Evolutionary conservation across 2,888 invertebrate species (phyloP).

Genomic region (Cenopis cana): DNA sequence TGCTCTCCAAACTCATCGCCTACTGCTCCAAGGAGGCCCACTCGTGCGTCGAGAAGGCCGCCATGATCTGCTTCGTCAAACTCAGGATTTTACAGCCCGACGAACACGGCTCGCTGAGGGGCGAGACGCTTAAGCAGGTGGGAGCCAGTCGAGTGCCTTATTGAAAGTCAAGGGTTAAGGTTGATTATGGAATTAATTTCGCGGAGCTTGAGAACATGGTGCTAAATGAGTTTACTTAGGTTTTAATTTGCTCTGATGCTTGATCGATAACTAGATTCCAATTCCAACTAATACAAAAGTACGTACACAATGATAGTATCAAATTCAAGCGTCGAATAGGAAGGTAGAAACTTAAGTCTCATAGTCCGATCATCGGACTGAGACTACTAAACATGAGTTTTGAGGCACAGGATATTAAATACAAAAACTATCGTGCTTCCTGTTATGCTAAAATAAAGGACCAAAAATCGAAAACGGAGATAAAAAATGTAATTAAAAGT

Average conservation of each 20-base stretch:
- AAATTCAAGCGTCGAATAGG: no score
- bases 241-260: background rate
- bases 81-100: constrained; percentile 95
- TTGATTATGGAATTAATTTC: constrained; percentile 36
- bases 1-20: constrained; percentile 96
- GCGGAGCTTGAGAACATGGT: background rate
- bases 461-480: background rate
- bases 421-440: no score
- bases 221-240: background rate
- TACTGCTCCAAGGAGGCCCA: constrained; percentile 96
- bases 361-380: no score
- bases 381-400: no score
- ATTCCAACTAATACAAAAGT: no score
- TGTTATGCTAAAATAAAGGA: background rate
- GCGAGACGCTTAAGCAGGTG: constrained; percentile 92
- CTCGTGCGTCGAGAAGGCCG: constrained; percentile 96
- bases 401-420: no score
- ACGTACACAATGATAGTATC: no score
- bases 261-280: background rate
- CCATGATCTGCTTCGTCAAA: constrained; percentile 97
- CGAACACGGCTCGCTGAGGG: constrained; percentile 91
- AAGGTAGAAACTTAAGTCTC: no score
- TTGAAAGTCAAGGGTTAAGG: constrained; percentile 43
- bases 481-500: background rate
- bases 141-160: constrained; percentile 57